These are phyloP conservation scores for Crematogaster levior DNA, from an alignment of 2,888 invertebrate species.

Conservation along the genomic window DNA sequence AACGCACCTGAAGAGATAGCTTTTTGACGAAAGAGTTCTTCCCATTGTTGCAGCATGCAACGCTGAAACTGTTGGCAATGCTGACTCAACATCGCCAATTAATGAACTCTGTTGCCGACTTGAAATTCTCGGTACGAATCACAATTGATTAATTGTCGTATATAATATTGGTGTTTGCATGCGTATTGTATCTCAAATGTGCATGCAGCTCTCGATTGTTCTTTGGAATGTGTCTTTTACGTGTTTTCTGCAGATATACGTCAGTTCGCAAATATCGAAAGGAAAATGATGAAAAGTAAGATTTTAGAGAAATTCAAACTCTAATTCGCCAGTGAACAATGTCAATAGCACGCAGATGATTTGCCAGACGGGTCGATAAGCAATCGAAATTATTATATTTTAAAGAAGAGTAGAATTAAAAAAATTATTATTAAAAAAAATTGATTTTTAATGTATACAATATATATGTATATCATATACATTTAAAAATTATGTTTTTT, in stretches of 20 bases:
- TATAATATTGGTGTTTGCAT: conserved; percentile 27
- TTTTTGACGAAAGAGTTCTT: conserved; percentile 51
- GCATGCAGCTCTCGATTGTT: conserved; percentile 28
- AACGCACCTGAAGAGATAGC: background rate
- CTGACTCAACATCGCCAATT: conserved; percentile 74
- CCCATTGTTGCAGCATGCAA: conserved; percentile 83
- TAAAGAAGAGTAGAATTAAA: too few relatives aligned
- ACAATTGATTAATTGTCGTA: conserved; percentile 32
- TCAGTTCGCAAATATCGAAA: background rate
- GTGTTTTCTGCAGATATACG: background rate
- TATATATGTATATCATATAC: background rate
- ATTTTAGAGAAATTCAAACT: too few relatives aligned
- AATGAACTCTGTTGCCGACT: conserved; percentile 81
- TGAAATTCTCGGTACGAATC: conserved; percentile 82
- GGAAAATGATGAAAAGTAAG: background rate
- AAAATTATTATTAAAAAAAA: too few relatives aligned
- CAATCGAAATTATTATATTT: too few relatives aligned
- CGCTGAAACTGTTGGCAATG: conserved; percentile 75
- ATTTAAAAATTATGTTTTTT: background rate
- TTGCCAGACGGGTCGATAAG: too few relatives aligned
- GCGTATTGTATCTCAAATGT: conserved; percentile 6
- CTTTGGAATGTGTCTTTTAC: background rate
- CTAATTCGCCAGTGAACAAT: too few relatives aligned
- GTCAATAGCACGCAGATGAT: too few relatives aligned
- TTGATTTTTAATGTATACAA: background rate